Base-by-base conservation (phyloP, 1,140 invertebrate species). In the Bombus vancouverensis region DNA sequence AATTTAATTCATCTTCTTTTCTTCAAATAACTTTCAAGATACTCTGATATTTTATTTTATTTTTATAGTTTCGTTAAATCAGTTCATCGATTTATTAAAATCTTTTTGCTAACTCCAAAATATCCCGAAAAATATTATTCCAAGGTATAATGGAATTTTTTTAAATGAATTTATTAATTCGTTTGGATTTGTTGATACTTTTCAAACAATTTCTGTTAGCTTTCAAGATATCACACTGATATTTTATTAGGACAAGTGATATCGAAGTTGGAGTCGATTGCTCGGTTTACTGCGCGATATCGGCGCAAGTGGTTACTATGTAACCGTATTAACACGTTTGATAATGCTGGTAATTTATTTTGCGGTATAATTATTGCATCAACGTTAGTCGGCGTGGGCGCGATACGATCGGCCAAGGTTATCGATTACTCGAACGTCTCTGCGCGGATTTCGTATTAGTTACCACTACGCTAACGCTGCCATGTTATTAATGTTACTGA, bases 361-460 rank as follows among this genome's bases (percentile, higher is more conserved):
- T 42, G 62, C 62, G 62, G 62, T 79, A 47, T 18, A 79, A 79
- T 66, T 79, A 79, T 79, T 79, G 77, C 77, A 68, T 79, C 77
- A 79, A 79, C 25, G 62, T 68, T 44, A 42, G 42, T 28, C 42
- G 8, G 42, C 15, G n/a, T 28, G 42, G 62, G 62, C 62, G 65
- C 77, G 62, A 68, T 68, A 68, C 62, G 12, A 68, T 79, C 77
- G 77, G 77, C 47, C 77, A 79, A 62, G 62, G 77, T 79, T 79
- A 79, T 79, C 77, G 77, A 79, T 68, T 79, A 37, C 62, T 37
- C 15, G 77, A 68, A 79, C 32, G 77, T 47, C 77, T 37, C 28
- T 22, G 32, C 59, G 32, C 28, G 57, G 32, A 79, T 79, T 79
- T 79, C 62, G 62, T 47, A 32, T 13, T 39, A 65, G 62, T 28